Base-by-base conservation (phyloP, 2,113 vertebrate genomes). In the Plotosus lineatus region DNA sequence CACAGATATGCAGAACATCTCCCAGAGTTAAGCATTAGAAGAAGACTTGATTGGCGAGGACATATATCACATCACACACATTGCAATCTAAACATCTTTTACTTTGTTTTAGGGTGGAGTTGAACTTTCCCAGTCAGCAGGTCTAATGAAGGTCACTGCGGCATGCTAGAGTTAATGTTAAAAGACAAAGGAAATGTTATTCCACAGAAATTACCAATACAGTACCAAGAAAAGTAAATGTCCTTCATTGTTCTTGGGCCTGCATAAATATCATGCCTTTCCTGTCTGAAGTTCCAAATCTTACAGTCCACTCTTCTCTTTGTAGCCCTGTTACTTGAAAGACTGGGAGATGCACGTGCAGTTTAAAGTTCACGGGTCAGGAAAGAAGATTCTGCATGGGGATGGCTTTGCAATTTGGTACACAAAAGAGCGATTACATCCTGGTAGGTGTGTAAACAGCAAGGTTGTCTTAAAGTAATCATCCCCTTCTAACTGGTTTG, bases 311-410 rank as follows among this genome's bases (percentile, higher is more conserved):
- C 2, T 69, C 7, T 19, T 17, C 36, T 48, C 33, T 56, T 10
- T 74, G 0, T 87, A 99, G 98, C 97, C 97, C 10, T 98, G 97
- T 88, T 94, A 96, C 89, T 92, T 98, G 83, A 99, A 98, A 89
- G 98, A 99, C 89, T 99, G 97, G 98, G 98, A 99, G 88, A 95
- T 99, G 88, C 98, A 99, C 0, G 94, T 98, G 66, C 97, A 99
- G 78, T 99, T 98, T 86, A 98, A 90, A 91, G 90, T 99, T 75
- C 98, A 99, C 0, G 98, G 98, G 0, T 87, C 92, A 0, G 98
- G 97, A 33, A 99, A 98, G 89, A 99, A 99, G 92, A 98, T 96
- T 86, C 95, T 99, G 23, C 95, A 99, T 0, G 98, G 98, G 19
- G 98, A 99, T 0, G 97, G 98, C 65, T 94, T 99, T n/a, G 98